Evolutionary conservation across 2,797 vertebrate genomes (phyloP).

Genomic region (Tangara arthus): DNA sequence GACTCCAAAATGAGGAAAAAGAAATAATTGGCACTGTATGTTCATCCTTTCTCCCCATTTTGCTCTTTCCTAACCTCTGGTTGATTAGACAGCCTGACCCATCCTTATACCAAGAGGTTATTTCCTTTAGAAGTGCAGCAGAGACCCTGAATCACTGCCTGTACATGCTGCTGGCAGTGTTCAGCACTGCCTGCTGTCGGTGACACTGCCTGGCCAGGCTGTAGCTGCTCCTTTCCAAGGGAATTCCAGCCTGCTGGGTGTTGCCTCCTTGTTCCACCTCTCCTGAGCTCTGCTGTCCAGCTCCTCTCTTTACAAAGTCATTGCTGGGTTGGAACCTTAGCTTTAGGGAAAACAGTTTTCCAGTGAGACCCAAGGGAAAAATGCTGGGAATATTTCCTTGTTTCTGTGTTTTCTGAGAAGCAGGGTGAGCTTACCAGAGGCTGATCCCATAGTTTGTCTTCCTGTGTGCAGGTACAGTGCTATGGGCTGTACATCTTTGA

Average conservation of each 20-base stretch:
- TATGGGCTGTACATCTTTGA: not conserved
- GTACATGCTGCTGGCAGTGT: not conserved
- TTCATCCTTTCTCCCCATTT: not conserved
- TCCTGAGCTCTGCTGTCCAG: not conserved
- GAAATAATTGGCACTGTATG: not conserved
- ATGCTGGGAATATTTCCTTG: not conserved
- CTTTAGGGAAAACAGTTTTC: not conserved
- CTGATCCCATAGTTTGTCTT: not conserved
- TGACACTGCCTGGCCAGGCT: not conserved
- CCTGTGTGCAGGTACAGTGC: not conserved
- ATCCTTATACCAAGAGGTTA: not conserved
- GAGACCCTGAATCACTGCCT: not conserved
- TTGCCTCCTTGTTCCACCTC: not conserved
- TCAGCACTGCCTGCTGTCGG: not conserved
- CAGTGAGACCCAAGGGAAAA: not conserved
- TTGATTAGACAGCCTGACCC: not conserved
- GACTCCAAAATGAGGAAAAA: not conserved
- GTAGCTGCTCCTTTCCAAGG: not conserved
- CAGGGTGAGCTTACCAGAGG: not conserved
- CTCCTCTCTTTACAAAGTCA: not conserved
- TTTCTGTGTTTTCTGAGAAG: not conserved
- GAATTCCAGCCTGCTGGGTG: not conserved
- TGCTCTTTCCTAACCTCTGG: not conserved
- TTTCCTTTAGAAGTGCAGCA: not conserved
- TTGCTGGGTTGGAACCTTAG: not conserved